Evolutionary conservation across 2,113 vertebrate species (phyloP).

Genomic region (Anoura caudifer): DNA sequence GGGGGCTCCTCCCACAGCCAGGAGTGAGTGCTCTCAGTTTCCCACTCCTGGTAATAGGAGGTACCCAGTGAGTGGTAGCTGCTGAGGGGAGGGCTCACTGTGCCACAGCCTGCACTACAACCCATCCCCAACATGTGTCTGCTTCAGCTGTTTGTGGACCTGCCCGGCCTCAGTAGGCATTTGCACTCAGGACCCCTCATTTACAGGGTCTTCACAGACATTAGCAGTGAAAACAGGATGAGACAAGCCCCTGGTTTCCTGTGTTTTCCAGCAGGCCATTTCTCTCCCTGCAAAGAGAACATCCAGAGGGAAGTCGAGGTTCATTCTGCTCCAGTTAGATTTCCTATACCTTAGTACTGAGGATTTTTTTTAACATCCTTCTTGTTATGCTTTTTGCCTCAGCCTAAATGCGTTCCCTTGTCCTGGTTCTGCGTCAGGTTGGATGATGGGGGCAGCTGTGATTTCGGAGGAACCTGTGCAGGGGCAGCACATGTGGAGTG

Average conservation of each 20-base stretch:
- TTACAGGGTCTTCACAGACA: background rate
- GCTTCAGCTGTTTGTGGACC: fast-evolving
- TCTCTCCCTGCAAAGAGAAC: background rate
- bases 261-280: background rate
- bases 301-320: background rate
- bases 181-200: too few species aligned
- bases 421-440: background rate
- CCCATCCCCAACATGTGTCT: background rate
- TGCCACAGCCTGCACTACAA: fast-evolving
- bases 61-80: too few species aligned
- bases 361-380: background rate
- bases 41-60: background rate
- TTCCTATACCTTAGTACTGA: background rate
- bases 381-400: background rate
- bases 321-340: too few species aligned
- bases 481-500: fast-evolving
- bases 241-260: background rate
- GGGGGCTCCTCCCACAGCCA: background rate
- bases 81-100: background rate
- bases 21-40: background rate
- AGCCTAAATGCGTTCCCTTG: background rate
- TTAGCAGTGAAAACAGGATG: too few species aligned
- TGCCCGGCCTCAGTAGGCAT: background rate
- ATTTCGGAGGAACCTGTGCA: background rate
- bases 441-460: background rate